A percentile compares a stretch with the other conserved stretches of the same genome.
These are phyloP conservation scores for Oreochromis mossambicus DNA, from an alignment of 2,797 vertebrate genomes.

Conservation along the genomic window DNA sequence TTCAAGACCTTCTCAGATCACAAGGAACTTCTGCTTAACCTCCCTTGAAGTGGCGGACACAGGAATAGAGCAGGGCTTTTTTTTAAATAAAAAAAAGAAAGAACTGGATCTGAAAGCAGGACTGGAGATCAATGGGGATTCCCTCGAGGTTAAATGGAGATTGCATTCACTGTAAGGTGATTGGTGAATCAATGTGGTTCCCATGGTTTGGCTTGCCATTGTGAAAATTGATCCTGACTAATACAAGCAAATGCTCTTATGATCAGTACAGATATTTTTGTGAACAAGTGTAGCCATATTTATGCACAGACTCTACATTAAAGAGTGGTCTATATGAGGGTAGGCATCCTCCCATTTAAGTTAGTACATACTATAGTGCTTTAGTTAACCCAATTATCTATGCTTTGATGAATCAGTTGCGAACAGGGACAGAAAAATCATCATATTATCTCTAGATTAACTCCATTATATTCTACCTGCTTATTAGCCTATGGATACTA, in stretches of 20 bases:
- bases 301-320: neutral
- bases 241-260: conserved; percentile 39
- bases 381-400: neutral
- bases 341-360: conserved; percentile 2
- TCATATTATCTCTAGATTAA: neutral
- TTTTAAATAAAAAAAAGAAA: conserved; percentile 31
- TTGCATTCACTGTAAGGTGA: conserved; percentile 66
- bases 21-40: conserved; percentile 80
- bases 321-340: neutral
- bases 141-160: conserved; percentile 62
- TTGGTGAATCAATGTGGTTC: conserved; percentile 76
- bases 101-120: conserved; percentile 68
- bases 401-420: neutral
- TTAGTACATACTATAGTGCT: neutral
- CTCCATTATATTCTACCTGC: neutral
- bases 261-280: conserved; percentile 4
- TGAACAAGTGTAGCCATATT: neutral
- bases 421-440: neutral
- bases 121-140: conserved; percentile 72
- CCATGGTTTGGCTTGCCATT: conserved; percentile 73
- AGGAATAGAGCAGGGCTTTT: conserved; percentile 53
- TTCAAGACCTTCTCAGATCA: conserved; percentile 82
- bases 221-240: conserved; percentile 57
- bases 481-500: neutral
- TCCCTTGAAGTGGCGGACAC: conserved; percentile 76